Conservation (phyloP, 1,140 invertebrate genomes). For the Amphibalanus amphitrite region DNA sequence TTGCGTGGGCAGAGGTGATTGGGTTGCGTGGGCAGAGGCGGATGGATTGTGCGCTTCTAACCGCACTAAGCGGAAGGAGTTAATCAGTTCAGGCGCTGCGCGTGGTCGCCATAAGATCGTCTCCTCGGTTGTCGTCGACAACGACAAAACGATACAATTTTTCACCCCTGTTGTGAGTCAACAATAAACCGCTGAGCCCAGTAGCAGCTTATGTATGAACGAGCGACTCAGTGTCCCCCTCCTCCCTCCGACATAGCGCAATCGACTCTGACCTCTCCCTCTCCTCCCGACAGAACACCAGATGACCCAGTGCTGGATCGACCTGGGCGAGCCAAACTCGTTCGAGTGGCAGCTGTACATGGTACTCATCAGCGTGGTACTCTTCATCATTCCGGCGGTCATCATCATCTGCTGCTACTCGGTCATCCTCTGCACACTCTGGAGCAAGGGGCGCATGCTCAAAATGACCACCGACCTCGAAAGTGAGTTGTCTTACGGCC, state of each 20-base stretch:
- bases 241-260: background rate
- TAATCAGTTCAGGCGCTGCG: no score
- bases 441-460: constrained; percentile 45
- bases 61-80: no score
- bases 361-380: constrained; percentile 55
- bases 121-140: no score
- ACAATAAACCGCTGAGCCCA: no score
- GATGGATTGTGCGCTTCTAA: no score
- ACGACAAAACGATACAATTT: no score
- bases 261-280: background rate
- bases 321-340: constrained; percentile 39
- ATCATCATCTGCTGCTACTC: constrained; percentile 81
- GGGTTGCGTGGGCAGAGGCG: no score
- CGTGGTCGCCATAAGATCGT: no score
- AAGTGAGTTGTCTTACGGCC: background rate
- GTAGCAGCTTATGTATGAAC: no score
- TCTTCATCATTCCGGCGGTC: constrained; percentile 73
- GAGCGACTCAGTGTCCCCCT: background rate
- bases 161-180: no score
- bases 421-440: constrained; percentile 82
- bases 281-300: constrained; percentile 7
- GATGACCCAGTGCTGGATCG: constrained; percentile 71
- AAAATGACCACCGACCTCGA: constrained; percentile 10
- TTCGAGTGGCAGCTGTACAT: constrained; percentile 78
- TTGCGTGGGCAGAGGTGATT: no score